A percentile compares a stretch with the other conserved stretches of the same genome.
Conservation (phyloP, 2,113 vertebrate species). For the Onychostruthus taczanowskii region DNA sequence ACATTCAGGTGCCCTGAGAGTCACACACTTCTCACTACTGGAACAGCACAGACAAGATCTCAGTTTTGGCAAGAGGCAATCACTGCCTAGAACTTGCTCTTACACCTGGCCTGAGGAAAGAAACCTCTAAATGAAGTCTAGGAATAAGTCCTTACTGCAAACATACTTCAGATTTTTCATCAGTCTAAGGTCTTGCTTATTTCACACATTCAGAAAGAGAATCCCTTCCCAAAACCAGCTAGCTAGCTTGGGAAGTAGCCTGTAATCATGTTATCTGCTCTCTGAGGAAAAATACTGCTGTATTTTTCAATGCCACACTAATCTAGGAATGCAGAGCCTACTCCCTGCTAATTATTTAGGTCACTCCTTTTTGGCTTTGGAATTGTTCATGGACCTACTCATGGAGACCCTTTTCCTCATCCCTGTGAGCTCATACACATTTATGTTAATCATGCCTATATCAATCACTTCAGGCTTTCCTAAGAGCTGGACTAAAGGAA, state of each 20-base stretch:
- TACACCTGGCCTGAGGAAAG: not conserved
- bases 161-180: not conserved
- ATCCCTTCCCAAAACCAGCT: not conserved
- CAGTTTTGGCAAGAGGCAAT: not conserved
- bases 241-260: not conserved
- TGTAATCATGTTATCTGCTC: rapidly evolving
- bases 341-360: not conserved
- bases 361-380: not conserved
- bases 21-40: rapidly evolving
- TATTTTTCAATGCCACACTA: not conserved
- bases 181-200: not conserved
- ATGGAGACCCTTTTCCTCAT: not conserved
- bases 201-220: not conserved
- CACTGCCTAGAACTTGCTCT: not conserved
- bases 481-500: not conserved
- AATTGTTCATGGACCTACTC: not conserved
- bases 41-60: not conserved
- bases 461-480: not conserved
- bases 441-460: not conserved
- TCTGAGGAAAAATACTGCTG: not conserved
- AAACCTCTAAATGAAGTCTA: not conserved
- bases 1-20: not conserved
- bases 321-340: not conserved
- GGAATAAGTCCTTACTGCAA: not conserved
- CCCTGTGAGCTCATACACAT: not conserved